Percentiles rank a stretch among this genome's conserved stretches.
phyloP scores from a whole-genome alignment of 2,113 vertebrate genomes.

The Salvelinus sp. region DNA sequence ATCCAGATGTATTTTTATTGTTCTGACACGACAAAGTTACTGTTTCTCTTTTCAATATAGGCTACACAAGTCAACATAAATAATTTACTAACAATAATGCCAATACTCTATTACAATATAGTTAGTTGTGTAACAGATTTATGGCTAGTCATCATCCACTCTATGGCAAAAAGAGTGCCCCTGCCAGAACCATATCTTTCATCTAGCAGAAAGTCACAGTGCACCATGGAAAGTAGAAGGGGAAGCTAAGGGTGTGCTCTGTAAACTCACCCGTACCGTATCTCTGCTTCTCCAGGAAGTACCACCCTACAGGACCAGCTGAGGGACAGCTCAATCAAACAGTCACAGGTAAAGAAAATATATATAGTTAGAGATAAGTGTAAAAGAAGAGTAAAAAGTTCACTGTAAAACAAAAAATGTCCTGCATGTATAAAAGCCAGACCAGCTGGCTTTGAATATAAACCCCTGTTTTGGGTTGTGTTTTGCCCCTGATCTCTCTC shows the following conservation, averaged over 20 bases:
- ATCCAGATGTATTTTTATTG: conserved; percentile 24
- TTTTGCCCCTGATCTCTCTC: conserved; percentile 82
- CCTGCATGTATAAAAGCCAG: conserved; percentile 92
- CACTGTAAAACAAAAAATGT: conserved; percentile 61
- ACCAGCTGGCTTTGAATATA: conserved; percentile 99
- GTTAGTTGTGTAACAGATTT: conserved; percentile 41
- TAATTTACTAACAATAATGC: conserved; percentile 21
- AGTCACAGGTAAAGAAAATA: conserved; percentile 66
- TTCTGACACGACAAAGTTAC: conserved; percentile 40
- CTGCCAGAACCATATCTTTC: conserved; percentile 43
- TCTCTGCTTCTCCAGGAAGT: conserved; percentile 93
- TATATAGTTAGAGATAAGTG: conserved; percentile 59
- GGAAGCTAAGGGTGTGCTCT: conserved; percentile 54
- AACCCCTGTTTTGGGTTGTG: conserved; percentile 89
- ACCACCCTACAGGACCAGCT: conserved; percentile 91
- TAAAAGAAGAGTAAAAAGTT: conserved; percentile 51
- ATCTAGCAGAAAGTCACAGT: conserved; percentile 38
- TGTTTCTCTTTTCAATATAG: conserved; percentile 28
- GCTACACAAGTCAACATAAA: conserved; percentile 47
- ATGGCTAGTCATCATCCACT: conserved; percentile 45
- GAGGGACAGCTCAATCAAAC: conserved; percentile 84
- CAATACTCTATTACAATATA: conserved; percentile 28
- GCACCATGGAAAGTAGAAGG: conserved; percentile 30
- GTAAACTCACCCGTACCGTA: conserved; percentile 92
- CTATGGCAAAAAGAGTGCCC: conserved; percentile 12